phyloP scores from a whole-genome alignment of 2,888 invertebrate species.

The Lycia hirtaria region DNA sequence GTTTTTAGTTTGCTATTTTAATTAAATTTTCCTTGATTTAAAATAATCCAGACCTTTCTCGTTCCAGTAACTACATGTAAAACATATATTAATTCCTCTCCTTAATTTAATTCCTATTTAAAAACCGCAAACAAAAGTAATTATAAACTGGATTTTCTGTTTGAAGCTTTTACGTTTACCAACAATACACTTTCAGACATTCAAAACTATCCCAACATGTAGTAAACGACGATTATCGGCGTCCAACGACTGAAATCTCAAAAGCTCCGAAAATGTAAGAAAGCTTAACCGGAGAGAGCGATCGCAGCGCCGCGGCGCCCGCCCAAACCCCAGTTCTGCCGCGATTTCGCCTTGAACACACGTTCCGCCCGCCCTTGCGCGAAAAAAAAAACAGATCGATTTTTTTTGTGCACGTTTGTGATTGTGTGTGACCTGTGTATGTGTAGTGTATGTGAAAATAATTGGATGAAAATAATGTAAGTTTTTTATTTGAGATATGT shows the following conservation, averaged over 20 bases:
- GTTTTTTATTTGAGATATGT: slow-evolving; percentile 13
- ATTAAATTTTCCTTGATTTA: too few relatives aligned
- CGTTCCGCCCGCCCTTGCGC: slow-evolving; percentile 17
- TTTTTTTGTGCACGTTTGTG: slow-evolving; percentile 39
- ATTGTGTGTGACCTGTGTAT: slow-evolving; percentile 36
- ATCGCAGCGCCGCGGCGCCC: slow-evolving; percentile 43
- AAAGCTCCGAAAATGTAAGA: slow-evolving; percentile 21
- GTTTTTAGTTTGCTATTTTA: too few relatives aligned
- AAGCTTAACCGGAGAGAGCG: slow-evolving; percentile 28
- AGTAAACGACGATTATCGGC: slow-evolving; percentile 16
- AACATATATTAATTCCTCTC: too few relatives aligned
- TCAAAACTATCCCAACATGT: slow-evolving; percentile 14
- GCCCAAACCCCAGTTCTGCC: slow-evolving; percentile 36
- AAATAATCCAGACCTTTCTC: too few relatives aligned
- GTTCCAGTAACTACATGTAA: too few relatives aligned
- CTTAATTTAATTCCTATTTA: too few relatives aligned
- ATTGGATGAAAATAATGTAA: slow-evolving; percentile 36
- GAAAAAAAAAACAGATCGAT: slow-evolving; percentile 43
- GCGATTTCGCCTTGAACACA: slow-evolving; percentile 29
- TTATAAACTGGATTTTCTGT: too few relatives aligned
- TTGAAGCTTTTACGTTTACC: not conserved
- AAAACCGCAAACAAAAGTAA: too few relatives aligned
- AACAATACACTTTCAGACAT: slow-evolving; percentile 1
- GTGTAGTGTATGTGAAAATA: slow-evolving; percentile 25
- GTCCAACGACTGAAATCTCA: slow-evolving; percentile 13